phyloP scores from a whole-genome alignment of 2,113 vertebrate genomes.

The Cathartes aura region DNA sequence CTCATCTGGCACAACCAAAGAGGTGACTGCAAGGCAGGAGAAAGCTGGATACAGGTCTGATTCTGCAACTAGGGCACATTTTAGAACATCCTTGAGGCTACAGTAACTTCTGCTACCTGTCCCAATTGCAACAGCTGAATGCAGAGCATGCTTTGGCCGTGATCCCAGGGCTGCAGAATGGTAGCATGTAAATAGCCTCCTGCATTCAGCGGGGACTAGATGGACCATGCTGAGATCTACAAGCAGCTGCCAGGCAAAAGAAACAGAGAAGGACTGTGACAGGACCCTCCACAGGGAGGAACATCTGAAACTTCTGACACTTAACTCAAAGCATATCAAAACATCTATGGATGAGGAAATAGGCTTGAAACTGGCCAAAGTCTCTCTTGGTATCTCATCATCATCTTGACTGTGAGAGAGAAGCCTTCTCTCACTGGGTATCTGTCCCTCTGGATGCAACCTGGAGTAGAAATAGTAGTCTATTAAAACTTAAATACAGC shows the following conservation, averaged over 20 bases:
- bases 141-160: background rate
- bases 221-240: background rate
- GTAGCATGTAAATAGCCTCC: background rate
- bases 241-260: background rate
- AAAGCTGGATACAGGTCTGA: background rate
- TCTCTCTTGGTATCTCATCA: background rate
- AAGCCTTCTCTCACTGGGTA: background rate
- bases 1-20: background rate
- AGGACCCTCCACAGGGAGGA: background rate
- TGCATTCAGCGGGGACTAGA: background rate
- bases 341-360: background rate
- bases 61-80: background rate
- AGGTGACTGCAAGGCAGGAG: background rate
- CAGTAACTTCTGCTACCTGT: background rate
- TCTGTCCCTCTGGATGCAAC: background rate
- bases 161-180: background rate
- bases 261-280: background rate
- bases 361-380: background rate
- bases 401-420: background rate
- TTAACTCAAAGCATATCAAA: background rate
- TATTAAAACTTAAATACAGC: background rate
- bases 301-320: background rate
- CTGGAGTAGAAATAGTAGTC: background rate
- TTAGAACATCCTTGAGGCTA: background rate
- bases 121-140: background rate